Base-by-base conservation (phyloP, 1,140 invertebrate species). In the Micrasema minimum region DNA sequence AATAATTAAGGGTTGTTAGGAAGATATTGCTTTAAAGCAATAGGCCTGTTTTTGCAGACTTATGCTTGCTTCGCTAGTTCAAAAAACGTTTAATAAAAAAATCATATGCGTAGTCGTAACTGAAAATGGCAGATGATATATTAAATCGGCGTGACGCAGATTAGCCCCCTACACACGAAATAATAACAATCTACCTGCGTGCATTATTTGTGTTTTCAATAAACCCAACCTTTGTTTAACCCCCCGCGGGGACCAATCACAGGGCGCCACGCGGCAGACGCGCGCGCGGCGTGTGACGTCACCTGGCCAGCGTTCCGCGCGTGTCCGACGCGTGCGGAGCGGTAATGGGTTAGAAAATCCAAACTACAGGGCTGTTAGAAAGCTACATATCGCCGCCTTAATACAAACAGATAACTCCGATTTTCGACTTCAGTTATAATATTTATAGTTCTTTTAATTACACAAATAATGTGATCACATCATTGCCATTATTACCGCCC, bases 141-240 rank as follows among this genome's bases (percentile, higher is more conserved):
- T 59, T 38, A 16, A 41, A 59, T 16, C 35, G 14, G 37, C 55
- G 37, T 41, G 16, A 59, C 37, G 55, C 55, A 6, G 7, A 59
- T 38, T 11, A 31, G 14, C 37, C 22, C 23, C 51, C 23, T 12
- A 26, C 12, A 23, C 23, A 3, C 26, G 31, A 9, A 48, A 55
- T 55, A 31, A 35, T 35, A 12, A 7, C 26, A n/a, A 31, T 23
- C 2, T 59, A 59, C 55, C 55, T 59, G 55, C 37, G 16, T 22
- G 16, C 22, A 41, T 20, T 59, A 59, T 59, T 59, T 59, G 55
- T 59, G 14, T 59, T 59, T 59, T 59, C 55, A 59, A 59, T 59
- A 59, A 59, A 23, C 23, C 12, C 14, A 9, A 59, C 55, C 55
- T 59, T 59, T 59, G 22, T 59, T 38, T 14, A 11, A 14, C 55